These are phyloP conservation scores for Tetragnatha versicolor DNA, from an alignment of 1,140 invertebrate genomes.

Conservation along the genomic window DNA sequence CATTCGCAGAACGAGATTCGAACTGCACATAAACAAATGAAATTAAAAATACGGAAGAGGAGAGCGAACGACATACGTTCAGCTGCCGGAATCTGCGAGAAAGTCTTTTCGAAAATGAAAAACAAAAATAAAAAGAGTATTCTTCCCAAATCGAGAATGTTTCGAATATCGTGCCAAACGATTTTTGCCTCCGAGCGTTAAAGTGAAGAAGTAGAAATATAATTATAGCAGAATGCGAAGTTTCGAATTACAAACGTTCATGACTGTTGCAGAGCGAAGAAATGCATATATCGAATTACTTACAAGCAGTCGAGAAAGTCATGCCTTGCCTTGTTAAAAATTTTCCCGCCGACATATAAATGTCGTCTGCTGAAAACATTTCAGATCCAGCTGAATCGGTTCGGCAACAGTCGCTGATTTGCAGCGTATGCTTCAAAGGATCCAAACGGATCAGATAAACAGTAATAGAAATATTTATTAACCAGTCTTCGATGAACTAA, in stretches of 20 bases:
- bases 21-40: slow-evolving; percentile 44
- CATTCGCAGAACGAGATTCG: not conserved
- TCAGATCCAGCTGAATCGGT: slow-evolving; percentile 1
- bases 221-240: slow-evolving; percentile 49
- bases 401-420: not conserved
- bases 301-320: slow-evolving; percentile 7
- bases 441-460: not conserved
- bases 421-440: not conserved
- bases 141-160: slow-evolving; percentile 21
- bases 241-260: slow-evolving; percentile 47
- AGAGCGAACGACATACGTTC: not conserved
- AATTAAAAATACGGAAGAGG: slow-evolving; percentile 48
- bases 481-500: slow-evolving; percentile 5
- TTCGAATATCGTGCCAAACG: slow-evolving; percentile 43
- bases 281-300: slow-evolving; percentile 44
- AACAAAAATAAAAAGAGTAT: too few relatives aligned
- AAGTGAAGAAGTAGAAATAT: slow-evolving; percentile 43
- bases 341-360: slow-evolving; percentile 36
- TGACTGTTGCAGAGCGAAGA: slow-evolving; percentile 30
- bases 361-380: slow-evolving; percentile 29
- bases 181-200: slow-evolving; percentile 40
- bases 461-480: slow-evolving; percentile 21
- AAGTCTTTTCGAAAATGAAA: not conserved
- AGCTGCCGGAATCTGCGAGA: not conserved
- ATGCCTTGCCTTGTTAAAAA: slow-evolving; percentile 52